These are phyloP conservation scores for Pandemis cinnamomeana DNA, from an alignment of 2,888 invertebrate species.

Conservation along the genomic window DNA sequence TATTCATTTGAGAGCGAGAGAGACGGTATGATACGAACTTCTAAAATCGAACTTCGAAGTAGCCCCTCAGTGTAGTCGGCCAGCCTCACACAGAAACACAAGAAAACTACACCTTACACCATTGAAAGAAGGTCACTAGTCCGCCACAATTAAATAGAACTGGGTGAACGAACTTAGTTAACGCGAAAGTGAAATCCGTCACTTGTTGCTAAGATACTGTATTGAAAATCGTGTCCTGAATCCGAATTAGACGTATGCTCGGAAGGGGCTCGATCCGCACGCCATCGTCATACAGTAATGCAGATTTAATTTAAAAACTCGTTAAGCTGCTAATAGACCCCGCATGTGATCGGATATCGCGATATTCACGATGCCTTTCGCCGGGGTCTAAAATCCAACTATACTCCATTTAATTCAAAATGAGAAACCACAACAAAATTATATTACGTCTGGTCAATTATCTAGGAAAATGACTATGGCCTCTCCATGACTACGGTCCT, in stretches of 20 bases:
- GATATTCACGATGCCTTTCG: conserved; percentile 11
- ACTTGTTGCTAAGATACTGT: conserved; percentile 69
- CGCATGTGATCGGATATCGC: conserved; percentile 35
- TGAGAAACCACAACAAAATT: not conserved
- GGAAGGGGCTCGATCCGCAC: conserved; percentile 55
- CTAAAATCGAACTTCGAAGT: too few relatives aligned
- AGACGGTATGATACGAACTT: too few relatives aligned
- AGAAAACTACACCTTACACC: conserved; percentile 39
- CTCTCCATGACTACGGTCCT: too few relatives aligned
- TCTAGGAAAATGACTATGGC: too few relatives aligned
- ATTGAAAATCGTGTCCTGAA: conserved; percentile 56
- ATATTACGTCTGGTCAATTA: too few relatives aligned
- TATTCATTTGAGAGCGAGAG: too few relatives aligned
- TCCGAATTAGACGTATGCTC: conserved; percentile 51
- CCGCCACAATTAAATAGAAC: conserved; percentile 49
- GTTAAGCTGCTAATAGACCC: conserved; percentile 49
- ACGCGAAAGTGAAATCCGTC: conserved; percentile 75
- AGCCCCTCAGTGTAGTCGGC: conserved; percentile 43
- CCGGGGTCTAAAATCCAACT: not conserved
- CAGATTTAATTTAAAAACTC: conserved; percentile 46
- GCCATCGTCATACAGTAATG: conserved; percentile 38
- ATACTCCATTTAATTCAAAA: too few relatives aligned
- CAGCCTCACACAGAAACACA: conserved; percentile 41
- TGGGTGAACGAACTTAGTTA: conserved; percentile 61
- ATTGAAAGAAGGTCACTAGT: conserved; percentile 35